Conservation (phyloP, 2,113 vertebrate species). For the Podiceps cristatus region DNA sequence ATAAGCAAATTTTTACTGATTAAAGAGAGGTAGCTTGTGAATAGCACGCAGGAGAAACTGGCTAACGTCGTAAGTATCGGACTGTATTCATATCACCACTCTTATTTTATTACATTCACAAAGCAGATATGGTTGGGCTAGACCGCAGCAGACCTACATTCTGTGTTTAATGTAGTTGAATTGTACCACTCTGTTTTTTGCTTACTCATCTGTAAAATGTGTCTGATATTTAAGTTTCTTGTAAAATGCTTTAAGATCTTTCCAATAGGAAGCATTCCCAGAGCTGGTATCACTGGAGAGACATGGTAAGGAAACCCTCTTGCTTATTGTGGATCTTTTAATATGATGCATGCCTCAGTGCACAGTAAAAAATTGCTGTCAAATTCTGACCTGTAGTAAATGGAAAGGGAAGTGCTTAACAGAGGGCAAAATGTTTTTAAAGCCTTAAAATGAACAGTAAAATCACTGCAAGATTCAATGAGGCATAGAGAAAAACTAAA, state of each 20-base stretch:
- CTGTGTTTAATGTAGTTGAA: neutral
- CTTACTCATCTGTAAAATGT: neutral
- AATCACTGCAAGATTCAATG: constrained; percentile 6
- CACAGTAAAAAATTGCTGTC: constrained; percentile 17
- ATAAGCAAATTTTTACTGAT: neutral
- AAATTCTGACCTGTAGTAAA: constrained; percentile 27
- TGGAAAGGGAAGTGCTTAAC: neutral
- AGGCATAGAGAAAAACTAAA: neutral
- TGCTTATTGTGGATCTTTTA: neutral
- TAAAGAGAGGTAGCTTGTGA: neutral
- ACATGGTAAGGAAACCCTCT: neutral
- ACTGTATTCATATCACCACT: neutral
- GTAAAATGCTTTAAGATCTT: neutral
- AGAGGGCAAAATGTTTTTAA: neutral
- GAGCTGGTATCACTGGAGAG: neutral
- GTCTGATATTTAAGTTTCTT: neutral
- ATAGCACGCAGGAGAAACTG: neutral
- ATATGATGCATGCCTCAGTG: neutral
- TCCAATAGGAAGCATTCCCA: neutral
- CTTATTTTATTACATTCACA: neutral
- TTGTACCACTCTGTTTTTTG: neutral
- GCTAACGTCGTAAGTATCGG: neutral
- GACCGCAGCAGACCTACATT: neutral
- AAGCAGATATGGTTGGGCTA: neutral
- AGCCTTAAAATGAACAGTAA: constrained; percentile 15